Evolutionary conservation across 2,113 vertebrate species (phyloP).

Genomic region (Entelurus aequoreus): DNA sequence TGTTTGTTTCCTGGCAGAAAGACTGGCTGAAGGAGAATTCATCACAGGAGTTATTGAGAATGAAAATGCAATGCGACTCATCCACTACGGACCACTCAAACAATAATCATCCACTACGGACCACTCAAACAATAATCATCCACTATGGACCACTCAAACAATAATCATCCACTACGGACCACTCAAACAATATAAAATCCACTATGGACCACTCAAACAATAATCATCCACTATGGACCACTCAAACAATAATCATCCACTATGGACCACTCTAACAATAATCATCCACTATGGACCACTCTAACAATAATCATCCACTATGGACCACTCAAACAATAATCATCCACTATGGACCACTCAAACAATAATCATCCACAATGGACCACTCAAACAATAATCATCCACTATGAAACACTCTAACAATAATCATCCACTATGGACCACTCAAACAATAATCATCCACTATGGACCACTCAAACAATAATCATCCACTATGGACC

Average conservation of each 20-base stretch:
- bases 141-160: neutral
- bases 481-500: conserved; percentile 74
- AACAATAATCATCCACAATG: conserved; percentile 70
- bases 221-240: conserved; percentile 74
- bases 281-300: too few species aligned
- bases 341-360: conserved; percentile 71
- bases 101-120: conserved; percentile 72
- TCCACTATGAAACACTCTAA: conserved; percentile 67
- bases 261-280: conserved; percentile 51
- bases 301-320: conserved; percentile 69
- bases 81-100: conserved; percentile 68
- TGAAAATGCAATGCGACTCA: conserved; percentile 76
- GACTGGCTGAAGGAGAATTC: conserved; percentile 80
- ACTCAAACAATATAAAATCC: conserved; percentile 53
- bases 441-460: conserved; percentile 56
- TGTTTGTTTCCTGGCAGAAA: conserved; percentile 50
- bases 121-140: conserved; percentile 50
- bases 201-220: conserved; percentile 58
- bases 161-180: conserved; percentile 74
- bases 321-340: conserved; percentile 43
- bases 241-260: conserved; percentile 62
- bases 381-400: conserved; percentile 51
- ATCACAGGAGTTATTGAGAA: conserved; percentile 77
- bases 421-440: conserved; percentile 72
- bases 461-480: conserved; percentile 62